Evolutionary conservation across 2,797 vertebrate species (phyloP), one percentile per base, ranked within the genome.

Genomic region (Hydrocynus forskahlii): DNA sequence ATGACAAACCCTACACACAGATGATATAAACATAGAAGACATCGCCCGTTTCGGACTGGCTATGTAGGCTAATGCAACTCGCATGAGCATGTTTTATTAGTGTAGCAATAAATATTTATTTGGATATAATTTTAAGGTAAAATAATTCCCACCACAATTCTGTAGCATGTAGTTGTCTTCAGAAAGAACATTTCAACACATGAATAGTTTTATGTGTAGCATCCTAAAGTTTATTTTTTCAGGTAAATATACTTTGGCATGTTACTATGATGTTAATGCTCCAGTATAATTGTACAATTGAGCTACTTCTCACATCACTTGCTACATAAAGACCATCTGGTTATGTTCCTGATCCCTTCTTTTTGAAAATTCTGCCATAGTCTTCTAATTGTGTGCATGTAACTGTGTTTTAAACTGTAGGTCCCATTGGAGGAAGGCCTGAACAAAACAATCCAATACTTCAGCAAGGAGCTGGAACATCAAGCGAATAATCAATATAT

Each of bases 401-500:
- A 3, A 40, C 23, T 77, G 8, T 79, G 35, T 29, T 55, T 52
- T 55, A 21, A 81, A 82, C 62, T 83, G 84, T 88, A 99, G 98
- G 98, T 99, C 21, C 98, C 98, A 0, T 81, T 99, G 93, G 97
- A 99, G 89, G 98, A 99, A 93, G 98, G 98, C 35, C 89, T 99
- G 86, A 99, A 99, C 90, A 99, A 99, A 95, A 99, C 98, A 5
- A 99, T 99, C 89, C 97, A 99, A 91, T 99, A 99, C 91, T 99
- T 99, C 93, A 97, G 95, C 78, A 94, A 97, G 89, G 97, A 99
- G 79, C 95, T 99, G 0, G 97, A 99, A 86, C 96, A 98, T 91
- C 98, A 99, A 90, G 97, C 97, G 9, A 98, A 99, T 89, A 99
- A 99, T 87, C 97, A 99, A 85, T 99, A 99, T 91, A 99, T 99